phyloP scores from a whole-genome alignment of 2,113 vertebrate species.

The Ceyx melanurus region DNA sequence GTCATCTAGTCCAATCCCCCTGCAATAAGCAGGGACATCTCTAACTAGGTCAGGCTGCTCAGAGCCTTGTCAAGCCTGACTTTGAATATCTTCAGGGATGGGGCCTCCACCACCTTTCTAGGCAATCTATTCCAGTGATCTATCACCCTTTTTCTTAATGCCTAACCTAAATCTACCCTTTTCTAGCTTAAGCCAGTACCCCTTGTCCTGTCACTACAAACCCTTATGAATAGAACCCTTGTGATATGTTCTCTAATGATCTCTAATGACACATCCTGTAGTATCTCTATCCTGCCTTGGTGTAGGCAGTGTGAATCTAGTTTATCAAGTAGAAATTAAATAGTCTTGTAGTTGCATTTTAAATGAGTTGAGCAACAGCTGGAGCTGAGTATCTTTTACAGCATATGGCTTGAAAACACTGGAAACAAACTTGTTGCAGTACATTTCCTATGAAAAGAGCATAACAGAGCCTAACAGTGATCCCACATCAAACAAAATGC shows the following conservation, averaged over 20 bases:
- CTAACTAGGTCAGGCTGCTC: too few species aligned
- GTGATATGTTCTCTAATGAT: neutral
- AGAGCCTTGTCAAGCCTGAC: too few species aligned
- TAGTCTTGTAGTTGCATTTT: neutral
- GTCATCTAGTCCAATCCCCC: too few species aligned
- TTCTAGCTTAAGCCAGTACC: too few species aligned
- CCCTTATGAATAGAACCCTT: too few species aligned
- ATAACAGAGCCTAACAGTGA: neutral
- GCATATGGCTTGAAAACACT: neutral
- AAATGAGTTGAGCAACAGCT: conserved; percentile 9
- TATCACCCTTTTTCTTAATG: too few species aligned
- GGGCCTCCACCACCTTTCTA: too few species aligned
- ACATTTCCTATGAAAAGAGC: neutral
- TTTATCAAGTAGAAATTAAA: neutral
- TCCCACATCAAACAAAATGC: neutral
- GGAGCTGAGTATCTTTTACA: neutral
- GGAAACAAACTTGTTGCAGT: neutral
- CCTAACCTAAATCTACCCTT: too few species aligned
- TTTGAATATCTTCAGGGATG: too few species aligned
- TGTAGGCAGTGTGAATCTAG: neutral
- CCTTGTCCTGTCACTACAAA: too few species aligned
- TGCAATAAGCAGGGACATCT: too few species aligned
- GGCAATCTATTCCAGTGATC: too few species aligned
- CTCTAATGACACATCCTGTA: neutral
- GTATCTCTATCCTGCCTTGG: neutral